Evolutionary conservation across 2,113 vertebrate genomes (phyloP), one percentile per base, ranked within the genome.

Genomic region (Alligator mississippiensis): DNA sequence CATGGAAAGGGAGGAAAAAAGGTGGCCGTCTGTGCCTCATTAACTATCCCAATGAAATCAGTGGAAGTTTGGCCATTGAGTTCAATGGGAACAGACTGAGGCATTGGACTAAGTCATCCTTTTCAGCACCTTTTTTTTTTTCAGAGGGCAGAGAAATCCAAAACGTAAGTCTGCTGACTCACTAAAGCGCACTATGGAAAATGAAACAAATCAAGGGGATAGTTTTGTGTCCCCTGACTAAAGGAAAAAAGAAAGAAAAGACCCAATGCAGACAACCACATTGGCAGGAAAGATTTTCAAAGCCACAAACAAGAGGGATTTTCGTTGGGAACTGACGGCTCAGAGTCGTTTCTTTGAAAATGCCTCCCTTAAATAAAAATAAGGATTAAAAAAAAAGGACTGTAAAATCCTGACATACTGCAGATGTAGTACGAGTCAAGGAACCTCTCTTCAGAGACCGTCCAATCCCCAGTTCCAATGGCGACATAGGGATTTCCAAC

Each of bases 141-240:
- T 7, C 47, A 82, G 54, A 80, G 74, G 62, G 0, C 0, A 90
- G 81, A 88, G n/a, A 22, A 92, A 78, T 28, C 57, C 72, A 82
- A 14, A 1, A 30, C 5, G n/a, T 2, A 1, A 0, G 0, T 3
- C 3, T 19, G 13, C 74, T 80, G 82, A 64, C 72, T 89, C 60
- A 30, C 0, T 0, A 82, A 85, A 85, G 54, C 79, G 58, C 54
- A 11, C 0, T 5, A 68, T 93, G 72, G 55, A 85, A 63, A 85
- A 47, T 22, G n/a, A 84, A 30, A 25, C 34, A 84, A 60, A 19
- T 70, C 66, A 62, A 68, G 74, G 70, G 78, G 90, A 80, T 5
- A 77, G 68, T 84, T 90, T 59, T 88, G 76, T 79, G 84, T 28
- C 47, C 70, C 82, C 85, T 84, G 72, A 76, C 82, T 82, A 84